Base-by-base conservation (phyloP, 2,797 vertebrate species). In the Cygnus olor region DNA sequence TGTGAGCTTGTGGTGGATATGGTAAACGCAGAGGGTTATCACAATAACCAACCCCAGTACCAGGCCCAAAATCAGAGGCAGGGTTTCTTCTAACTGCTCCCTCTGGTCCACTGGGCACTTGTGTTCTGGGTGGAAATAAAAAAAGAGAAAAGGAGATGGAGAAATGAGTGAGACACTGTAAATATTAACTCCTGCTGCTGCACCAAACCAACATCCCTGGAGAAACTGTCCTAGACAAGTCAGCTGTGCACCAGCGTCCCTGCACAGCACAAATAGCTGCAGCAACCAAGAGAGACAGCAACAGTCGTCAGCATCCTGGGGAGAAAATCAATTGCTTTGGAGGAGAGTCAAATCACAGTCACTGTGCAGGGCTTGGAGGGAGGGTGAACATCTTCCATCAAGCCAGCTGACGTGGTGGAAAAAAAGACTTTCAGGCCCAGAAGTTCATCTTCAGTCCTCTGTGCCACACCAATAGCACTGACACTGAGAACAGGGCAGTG, bases 1-100 rank as follows among this genome's bases (percentile, higher is more conserved):
- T 4, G 99, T 99, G 98, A 99, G 98, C 97, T 99, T 99, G 95
- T 99, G 98, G 96, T 99, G 99, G 96, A 99, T 97, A 93, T 99
- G 99, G 98, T 99, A 99, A 88, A 99, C 94, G 1, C 98, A 98
- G 38, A 99, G 93, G 2, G 98, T 99, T 96, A 99, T 98, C 94
- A 99, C 97, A 6, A 99, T 99, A 73, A 99, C 97, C 25, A 99
- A 95, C 56, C 98, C 99, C 97, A 99, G 95, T 66, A 99, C 98
- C 91, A 99, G 95, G 42, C 99, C 99, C 97, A 99, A 94, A 81
- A 99, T 98, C 81, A 99, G 96, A 36, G 99, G 99, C 85, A 99
- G 97, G 20, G 98, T 99, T 97, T 99, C 99, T 95, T 99, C 99
- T 89, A 99, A 94, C 94, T 99, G 99, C 88, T 99, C 99, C 83